Evolutionary conservation across 2,113 vertebrate genomes (phyloP).

Genomic region (Nestor notabilis): DNA sequence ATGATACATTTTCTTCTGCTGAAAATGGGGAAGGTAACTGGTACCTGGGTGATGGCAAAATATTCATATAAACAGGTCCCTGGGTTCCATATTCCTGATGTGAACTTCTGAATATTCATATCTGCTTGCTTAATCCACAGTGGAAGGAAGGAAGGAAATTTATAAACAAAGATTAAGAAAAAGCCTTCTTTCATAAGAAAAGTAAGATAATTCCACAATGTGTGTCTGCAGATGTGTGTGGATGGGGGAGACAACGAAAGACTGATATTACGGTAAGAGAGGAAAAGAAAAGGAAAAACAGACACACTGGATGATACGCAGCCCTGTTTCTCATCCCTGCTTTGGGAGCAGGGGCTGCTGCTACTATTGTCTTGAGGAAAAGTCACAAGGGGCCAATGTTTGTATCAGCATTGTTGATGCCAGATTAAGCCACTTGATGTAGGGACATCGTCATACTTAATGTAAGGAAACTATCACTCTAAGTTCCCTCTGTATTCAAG

Average conservation of each 20-base stretch:
- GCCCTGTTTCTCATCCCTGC: not conserved
- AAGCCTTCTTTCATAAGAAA: not conserved
- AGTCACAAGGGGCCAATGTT: not conserved
- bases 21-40: constrained; percentile 76
- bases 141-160: constrained; percentile 38
- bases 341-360: not conserved
- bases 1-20: constrained; percentile 82
- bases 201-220: not conserved
- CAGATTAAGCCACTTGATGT: not conserved
- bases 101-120: constrained; percentile 80
- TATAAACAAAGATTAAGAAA: not conserved
- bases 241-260: not conserved
- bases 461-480: not conserved
- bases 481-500: not conserved
- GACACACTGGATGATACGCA: not conserved
- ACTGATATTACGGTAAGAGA: not conserved
- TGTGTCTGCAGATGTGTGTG: not conserved
- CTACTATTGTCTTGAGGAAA: not conserved
- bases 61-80: constrained; percentile 66
- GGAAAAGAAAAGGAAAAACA: not conserved
- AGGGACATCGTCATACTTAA: not conserved
- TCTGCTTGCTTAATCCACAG: constrained; percentile 78
- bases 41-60: constrained; percentile 78
- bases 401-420: not conserved
- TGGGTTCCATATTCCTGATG: constrained; percentile 68